Evolutionary conservation across 2,888 invertebrate genomes (phyloP).

Genomic region (Liopterus haemorrhoidalis): DNA sequence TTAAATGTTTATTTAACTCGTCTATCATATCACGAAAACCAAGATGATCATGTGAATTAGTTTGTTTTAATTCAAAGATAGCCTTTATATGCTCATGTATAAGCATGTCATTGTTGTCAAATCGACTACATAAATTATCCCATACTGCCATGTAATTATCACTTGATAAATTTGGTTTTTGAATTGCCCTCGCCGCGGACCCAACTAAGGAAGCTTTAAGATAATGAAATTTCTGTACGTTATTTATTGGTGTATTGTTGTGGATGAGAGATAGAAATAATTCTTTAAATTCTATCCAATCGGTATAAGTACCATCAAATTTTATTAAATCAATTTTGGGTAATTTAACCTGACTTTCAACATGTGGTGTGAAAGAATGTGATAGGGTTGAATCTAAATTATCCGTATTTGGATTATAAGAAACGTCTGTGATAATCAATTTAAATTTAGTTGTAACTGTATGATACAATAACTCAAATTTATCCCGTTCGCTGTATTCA

Average conservation of each 20-base stretch:
- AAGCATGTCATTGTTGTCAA: neutral
- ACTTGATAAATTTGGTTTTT: too few species aligned
- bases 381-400: too few species aligned
- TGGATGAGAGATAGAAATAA: slow-evolving; percentile 1
- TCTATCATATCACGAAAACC: neutral
- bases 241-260: slow-evolving; percentile 1
- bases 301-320: neutral
- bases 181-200: neutral
- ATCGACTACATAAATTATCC: neutral
- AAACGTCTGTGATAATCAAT: too few species aligned
- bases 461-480: too few species aligned
- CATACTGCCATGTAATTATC: neutral
- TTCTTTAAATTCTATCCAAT: neutral
- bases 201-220: neutral
- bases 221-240: slow-evolving; percentile 5
- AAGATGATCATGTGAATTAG: neutral
- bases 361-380: too few species aligned
- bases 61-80: neutral
- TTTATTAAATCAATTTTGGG: neutral
- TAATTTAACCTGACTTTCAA: neutral
- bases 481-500: too few species aligned
- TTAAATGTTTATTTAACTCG: slow-evolving; percentile 1
- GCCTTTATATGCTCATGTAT: neutral
- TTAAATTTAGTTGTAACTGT: too few species aligned
- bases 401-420: too few species aligned